These are phyloP conservation scores for Poeciliopsis turneri DNA, from an alignment of 2,797 vertebrate species.

Conservation along the genomic window DNA sequence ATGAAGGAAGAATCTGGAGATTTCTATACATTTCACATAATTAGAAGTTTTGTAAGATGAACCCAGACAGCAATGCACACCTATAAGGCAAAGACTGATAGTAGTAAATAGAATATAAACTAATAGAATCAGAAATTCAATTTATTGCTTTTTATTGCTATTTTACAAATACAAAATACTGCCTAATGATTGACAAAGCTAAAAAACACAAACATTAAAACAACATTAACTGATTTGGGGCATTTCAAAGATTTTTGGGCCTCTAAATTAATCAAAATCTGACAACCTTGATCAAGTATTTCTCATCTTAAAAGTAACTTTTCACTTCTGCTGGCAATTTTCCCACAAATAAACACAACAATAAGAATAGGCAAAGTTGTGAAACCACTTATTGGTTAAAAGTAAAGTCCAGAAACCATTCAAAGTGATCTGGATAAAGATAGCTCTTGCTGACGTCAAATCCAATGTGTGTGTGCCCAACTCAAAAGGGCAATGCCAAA, in stretches of 20 bases:
- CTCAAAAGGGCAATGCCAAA: neutral
- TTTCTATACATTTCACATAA: neutral
- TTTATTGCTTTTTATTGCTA: neutral
- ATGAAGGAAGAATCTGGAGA: neutral
- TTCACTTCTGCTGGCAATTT: neutral
- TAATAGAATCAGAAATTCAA: neutral
- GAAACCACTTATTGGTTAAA: neutral
- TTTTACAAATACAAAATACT: neutral
- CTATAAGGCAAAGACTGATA: neutral
- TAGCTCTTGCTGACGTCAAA: neutral
- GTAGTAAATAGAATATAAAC: neutral
- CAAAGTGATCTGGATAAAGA: neutral
- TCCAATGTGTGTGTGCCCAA: neutral
- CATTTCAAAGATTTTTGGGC: neutral
- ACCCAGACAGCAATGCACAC: neutral
- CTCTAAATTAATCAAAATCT: neutral
- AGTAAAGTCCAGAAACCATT: neutral
- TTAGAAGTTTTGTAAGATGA: neutral
- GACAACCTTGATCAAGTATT: neutral
- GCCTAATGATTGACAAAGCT: neutral
- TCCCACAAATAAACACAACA: neutral
- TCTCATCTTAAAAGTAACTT: neutral
- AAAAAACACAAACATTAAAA: neutral
- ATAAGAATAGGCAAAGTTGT: neutral
- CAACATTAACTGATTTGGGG: neutral